Evolutionary conservation across 2,888 invertebrate species (phyloP).

Genomic region (Pimpla rufipes): DNA sequence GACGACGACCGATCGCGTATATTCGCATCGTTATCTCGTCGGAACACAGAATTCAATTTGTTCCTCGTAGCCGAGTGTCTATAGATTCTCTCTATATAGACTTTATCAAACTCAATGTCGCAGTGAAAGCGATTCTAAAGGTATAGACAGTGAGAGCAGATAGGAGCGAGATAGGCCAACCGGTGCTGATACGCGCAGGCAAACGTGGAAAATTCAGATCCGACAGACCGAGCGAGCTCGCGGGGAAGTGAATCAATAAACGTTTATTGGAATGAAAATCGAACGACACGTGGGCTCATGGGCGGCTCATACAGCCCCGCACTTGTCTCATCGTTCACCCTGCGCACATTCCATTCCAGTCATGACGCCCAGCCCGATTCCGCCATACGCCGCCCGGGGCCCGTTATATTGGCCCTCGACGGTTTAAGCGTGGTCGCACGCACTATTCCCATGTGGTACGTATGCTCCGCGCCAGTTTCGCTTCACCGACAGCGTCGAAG

Average conservation of each 20-base stretch:
- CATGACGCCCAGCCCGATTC: neutral
- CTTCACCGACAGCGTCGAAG: neutral
- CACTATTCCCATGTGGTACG: constrained; percentile 44
- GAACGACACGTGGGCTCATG: constrained; percentile 25
- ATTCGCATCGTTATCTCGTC: constrained; percentile 24
- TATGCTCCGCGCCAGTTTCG: constrained; percentile 1
- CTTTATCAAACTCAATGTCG: constrained; percentile 40
- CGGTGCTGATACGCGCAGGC: constrained; percentile 3
- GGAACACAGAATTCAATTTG: constrained; percentile 47
- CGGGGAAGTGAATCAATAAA: constrained; percentile 46
- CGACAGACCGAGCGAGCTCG: neutral
- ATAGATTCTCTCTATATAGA: constrained; percentile 29
- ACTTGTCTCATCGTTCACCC: constrained; percentile 28
- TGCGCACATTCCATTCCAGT: constrained; percentile 5
- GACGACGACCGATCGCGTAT: neutral
- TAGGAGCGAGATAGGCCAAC: constrained; percentile 22
- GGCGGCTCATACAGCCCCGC: neutral
- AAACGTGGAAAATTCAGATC: constrained; percentile 35
- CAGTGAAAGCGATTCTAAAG: constrained; percentile 29
- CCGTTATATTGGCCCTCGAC: constrained; percentile 28
- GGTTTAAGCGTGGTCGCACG: constrained; percentile 39
- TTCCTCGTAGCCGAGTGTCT: constrained; percentile 10
- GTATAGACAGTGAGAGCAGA: constrained; percentile 21
- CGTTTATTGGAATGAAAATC: constrained; percentile 53
- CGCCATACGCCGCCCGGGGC: neutral